These are phyloP conservation scores for Euthynnus affinis DNA, from an alignment of 2,797 vertebrate genomes.

Conservation along the genomic window DNA sequence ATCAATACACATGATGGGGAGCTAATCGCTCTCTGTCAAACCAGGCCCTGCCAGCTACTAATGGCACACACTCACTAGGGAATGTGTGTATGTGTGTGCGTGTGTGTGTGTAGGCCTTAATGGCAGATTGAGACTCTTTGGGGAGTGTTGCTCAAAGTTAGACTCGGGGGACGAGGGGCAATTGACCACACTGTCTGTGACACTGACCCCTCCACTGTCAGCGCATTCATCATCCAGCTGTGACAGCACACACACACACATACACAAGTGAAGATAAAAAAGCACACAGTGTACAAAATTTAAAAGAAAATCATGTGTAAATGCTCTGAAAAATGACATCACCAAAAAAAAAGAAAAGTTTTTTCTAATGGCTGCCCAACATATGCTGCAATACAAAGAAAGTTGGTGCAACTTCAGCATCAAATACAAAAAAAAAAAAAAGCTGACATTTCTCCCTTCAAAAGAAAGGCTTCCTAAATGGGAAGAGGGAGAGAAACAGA, in stretches of 20 bases:
- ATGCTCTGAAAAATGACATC: constrained; percentile 15
- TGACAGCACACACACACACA: constrained; percentile 60
- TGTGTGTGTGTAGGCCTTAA: constrained; percentile 54
- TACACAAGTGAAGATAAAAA: constrained; percentile 11
- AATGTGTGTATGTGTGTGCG: constrained; percentile 31
- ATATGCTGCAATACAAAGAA: constrained; percentile 27
- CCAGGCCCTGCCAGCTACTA: constrained; percentile 80
- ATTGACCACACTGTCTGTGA: constrained; percentile 86
- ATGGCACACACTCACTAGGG: constrained; percentile 79
- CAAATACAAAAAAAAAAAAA: constrained; percentile 28
- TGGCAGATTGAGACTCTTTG: constrained; percentile 82
- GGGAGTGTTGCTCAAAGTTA: constrained; percentile 82
- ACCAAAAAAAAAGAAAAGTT: not conserved
- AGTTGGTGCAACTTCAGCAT: constrained; percentile 37
- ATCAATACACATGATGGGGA: constrained; percentile 88
- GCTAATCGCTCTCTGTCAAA: constrained; percentile 88
- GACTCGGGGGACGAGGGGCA: constrained; percentile 79
- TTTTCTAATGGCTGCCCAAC: constrained; percentile 10
- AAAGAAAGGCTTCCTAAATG: constrained; percentile 51
- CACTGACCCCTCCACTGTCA: constrained; percentile 82
- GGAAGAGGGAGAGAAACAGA: constrained; percentile 6
- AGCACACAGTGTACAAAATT: not conserved
- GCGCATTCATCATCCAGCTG: constrained; percentile 84
- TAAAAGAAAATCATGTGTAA: not conserved
- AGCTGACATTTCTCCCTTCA: constrained; percentile 42